A percentile compares a stretch with the other conserved stretches of the same genome.
These are phyloP conservation scores for Limonius californicus DNA, from an alignment of 1,140 invertebrate species.

Conservation along the genomic window DNA sequence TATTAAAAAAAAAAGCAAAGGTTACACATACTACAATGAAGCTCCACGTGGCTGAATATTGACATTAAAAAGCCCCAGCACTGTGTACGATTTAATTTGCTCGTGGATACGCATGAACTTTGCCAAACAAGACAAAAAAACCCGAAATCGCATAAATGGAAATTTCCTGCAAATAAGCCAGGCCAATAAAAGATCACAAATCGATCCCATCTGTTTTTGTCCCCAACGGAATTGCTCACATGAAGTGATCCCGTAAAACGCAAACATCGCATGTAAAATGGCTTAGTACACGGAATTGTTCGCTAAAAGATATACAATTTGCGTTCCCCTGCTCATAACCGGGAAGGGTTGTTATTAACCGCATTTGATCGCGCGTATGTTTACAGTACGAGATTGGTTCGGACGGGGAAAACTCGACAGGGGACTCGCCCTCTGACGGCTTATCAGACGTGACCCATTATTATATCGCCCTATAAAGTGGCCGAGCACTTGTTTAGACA, in stretches of 20 bases:
- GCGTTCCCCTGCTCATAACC: not conserved
- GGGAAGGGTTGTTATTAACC: constrained; percentile 19
- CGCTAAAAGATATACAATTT: constrained; percentile 29
- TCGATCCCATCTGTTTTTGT: constrained; percentile 1
- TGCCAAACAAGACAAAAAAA: no score
- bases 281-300: constrained; percentile 32
- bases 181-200: not conserved
- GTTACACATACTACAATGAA: no score
- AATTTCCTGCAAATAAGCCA: not conserved
- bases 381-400: constrained; percentile 6
- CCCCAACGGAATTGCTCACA: constrained; percentile 16
- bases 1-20: no score
- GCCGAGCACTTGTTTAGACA: not conserved
- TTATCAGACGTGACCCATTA: constrained; percentile 7
- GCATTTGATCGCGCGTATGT: constrained; percentile 9
- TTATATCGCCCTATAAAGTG: constrained; percentile 9
- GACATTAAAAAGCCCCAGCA: no score
- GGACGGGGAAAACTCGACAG: not conserved
- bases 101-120: no score
- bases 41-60: no score
- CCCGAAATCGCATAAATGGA: not conserved
- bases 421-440: not conserved
- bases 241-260: constrained; percentile 27
- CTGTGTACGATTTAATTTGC: no score
- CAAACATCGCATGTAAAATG: constrained; percentile 32